Conservation (phyloP, 2,888 invertebrate species). For the Dugesia japonica region DNA sequence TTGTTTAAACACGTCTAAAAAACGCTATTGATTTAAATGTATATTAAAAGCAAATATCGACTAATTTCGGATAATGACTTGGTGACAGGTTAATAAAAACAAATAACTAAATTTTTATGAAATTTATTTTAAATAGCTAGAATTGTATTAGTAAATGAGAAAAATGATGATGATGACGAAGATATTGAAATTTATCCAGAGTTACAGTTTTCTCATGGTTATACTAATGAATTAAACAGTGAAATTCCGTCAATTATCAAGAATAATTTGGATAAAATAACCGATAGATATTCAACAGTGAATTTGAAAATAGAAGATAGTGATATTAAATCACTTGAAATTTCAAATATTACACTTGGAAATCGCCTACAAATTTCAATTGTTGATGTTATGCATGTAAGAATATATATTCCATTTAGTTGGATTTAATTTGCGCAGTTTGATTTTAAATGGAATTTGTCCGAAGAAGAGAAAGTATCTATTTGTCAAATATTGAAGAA, state of each 20-base stretch:
- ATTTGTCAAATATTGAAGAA: neutral
- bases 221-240: neutral
- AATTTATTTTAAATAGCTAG: too few species aligned
- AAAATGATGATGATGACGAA: neutral
- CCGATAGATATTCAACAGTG: neutral
- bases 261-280: neutral
- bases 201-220: neutral
- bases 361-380: neutral
- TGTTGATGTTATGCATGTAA: neutral
- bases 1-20: too few species aligned
- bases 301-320: neutral
- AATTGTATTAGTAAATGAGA: neutral
- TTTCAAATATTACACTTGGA: neutral
- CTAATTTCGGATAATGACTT: too few species aligned
- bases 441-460: conserved; percentile 6
- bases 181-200: neutral
- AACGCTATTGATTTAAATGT: too few species aligned
- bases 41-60: too few species aligned
- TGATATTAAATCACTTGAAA: neutral
- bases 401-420: neutral
- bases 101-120: too few species aligned
- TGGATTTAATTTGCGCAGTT: too few species aligned
- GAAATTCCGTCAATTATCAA: neutral
- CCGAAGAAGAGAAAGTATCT: neutral
- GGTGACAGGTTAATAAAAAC: too few species aligned